These are phyloP conservation scores for Spodoptera litura DNA, from an alignment of 1,140 invertebrate species.

Conservation along the genomic window DNA sequence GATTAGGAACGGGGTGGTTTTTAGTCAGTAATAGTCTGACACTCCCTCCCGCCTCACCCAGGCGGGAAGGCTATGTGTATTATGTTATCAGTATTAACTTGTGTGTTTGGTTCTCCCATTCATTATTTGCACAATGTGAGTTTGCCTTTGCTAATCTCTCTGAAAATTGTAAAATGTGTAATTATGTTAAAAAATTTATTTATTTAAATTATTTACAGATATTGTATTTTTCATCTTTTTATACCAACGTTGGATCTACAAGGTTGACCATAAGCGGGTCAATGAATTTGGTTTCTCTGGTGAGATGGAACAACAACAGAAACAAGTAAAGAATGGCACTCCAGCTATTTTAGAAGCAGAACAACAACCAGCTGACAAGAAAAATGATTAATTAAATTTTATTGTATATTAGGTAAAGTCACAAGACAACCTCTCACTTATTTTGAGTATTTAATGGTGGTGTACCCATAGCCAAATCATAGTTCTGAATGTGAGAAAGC, in stretches of 20 bases:
- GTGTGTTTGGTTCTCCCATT: too few species aligned
- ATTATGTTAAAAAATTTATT: too few species aligned
- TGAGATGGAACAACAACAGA: conserved; percentile 88
- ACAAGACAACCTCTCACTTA: conserved; percentile 13
- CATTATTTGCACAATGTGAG: too few species aligned
- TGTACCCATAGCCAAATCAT: too few species aligned
- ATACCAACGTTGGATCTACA: conserved; percentile 99
- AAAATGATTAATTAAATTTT: conserved; percentile 77
- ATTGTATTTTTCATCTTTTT: conserved; percentile 99
- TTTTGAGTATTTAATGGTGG: not conserved
- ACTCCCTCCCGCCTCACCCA: too few species aligned
- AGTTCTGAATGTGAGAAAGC: not conserved
- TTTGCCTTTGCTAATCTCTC: too few species aligned
- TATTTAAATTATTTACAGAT: conserved; percentile 88
- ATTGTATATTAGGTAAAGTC: conserved; percentile 7
- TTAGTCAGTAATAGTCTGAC: too few species aligned
- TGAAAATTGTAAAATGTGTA: too few species aligned
- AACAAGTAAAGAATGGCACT: conserved; percentile 70
- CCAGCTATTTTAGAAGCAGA: conserved; percentile 71
- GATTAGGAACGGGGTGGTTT: too few species aligned
- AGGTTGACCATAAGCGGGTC: conserved; percentile 96
- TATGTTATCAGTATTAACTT: too few species aligned
- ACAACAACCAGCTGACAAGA: conserved; percentile 74
- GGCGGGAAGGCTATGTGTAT: too few species aligned
- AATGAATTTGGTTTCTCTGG: conserved; percentile 98